phyloP scores from a whole-genome alignment of 2,888 invertebrate species.

The Tenthredo amoena region DNA sequence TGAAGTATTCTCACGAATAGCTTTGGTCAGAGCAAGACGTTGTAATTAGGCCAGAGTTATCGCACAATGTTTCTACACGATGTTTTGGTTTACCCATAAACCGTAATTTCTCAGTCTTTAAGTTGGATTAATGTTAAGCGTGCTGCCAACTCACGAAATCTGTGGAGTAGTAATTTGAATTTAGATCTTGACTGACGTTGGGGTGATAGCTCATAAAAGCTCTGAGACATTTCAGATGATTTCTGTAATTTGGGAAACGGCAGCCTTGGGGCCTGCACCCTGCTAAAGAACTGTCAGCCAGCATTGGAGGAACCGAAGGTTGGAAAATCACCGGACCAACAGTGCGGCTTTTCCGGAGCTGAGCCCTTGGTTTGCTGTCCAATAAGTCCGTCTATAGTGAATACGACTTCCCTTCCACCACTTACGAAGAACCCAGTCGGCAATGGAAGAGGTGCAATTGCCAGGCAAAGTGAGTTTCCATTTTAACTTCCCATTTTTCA shows the following conservation, averaged over 20 bases:
- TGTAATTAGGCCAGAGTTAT: background rate
- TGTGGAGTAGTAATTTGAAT: background rate
- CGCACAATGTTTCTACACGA: background rate
- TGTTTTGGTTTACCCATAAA: background rate
- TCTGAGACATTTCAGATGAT: background rate
- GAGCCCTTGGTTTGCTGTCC: slow-evolving; percentile 22
- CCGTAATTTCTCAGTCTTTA: background rate
- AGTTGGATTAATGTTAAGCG: background rate
- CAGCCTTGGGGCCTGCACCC: background rate
- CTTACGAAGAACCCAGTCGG: background rate
- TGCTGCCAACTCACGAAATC: background rate
- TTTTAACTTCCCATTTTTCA: background rate
- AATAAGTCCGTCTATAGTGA: background rate
- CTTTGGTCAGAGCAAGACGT: background rate
- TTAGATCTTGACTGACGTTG: too few species aligned
- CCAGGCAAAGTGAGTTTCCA: slow-evolving; percentile 63
- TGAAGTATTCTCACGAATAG: background rate
- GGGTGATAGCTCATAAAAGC: background rate
- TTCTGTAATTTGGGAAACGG: background rate
- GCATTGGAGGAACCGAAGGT: background rate
- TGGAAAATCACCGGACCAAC: background rate
- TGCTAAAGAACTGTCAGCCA: background rate
- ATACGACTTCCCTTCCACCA: background rate
- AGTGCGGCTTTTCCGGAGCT: background rate
- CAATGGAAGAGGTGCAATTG: slow-evolving; percentile 53